A percentile compares a stretch with the other conserved stretches of the same genome.
These are phyloP conservation scores for Salminus brasiliensis DNA, from an alignment of 2,113 vertebrate genomes.

Conservation along the genomic window DNA sequence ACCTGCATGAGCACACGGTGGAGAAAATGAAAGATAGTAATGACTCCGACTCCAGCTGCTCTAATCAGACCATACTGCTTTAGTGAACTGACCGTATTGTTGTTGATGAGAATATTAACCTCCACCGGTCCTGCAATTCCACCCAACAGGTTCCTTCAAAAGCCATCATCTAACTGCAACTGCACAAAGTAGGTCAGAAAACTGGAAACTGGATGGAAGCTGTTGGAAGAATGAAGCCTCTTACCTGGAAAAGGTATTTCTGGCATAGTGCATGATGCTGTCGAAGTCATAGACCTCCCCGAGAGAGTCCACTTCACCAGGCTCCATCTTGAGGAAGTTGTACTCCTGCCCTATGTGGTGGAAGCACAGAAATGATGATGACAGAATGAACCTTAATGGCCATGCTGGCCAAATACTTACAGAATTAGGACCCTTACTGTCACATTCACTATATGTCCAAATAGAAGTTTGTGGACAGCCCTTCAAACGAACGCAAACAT, in stretches of 20 bases:
- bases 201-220: background rate
- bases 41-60: background rate
- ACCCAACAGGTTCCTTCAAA: background rate
- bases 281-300: conserved; percentile 92
- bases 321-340: conserved; percentile 96
- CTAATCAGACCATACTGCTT: background rate
- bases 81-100: background rate
- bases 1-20: background rate
- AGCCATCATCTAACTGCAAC: background rate
- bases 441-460: no score
- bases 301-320: conserved; percentile 90
- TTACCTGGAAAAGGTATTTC: conserved; percentile 94
- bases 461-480: no score
- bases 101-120: background rate
- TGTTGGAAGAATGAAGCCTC: background rate
- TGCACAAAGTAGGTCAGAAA: background rate
- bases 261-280: conserved; percentile 96
- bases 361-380: background rate
- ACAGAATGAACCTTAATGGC: background rate
- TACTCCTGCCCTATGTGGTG: conserved; percentile 87
- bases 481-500: no score
- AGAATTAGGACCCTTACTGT: background rate
- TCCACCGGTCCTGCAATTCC: background rate
- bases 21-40: background rate
- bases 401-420: background rate